Evolutionary conservation across 2,113 vertebrate species (phyloP).

Genomic region (Pluvianellus socialis): DNA sequence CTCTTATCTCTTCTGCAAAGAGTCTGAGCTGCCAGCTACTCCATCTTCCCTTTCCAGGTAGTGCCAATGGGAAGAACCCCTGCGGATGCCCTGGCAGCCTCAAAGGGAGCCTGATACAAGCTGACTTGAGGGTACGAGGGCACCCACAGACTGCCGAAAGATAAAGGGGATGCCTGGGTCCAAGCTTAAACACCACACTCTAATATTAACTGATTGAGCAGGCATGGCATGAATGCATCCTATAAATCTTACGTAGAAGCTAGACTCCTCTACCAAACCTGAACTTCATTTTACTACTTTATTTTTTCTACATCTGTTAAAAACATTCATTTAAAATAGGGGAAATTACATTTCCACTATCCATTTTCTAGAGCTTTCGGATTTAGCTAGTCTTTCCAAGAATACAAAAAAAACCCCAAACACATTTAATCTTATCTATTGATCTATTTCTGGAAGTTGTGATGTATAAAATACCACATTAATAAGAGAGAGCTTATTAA

Average conservation of each 20-base stretch:
- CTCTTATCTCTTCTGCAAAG: neutral
- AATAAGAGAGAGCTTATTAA: neutral
- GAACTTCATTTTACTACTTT: neutral
- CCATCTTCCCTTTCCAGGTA: neutral
- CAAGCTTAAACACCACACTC: neutral
- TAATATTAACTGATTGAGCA: neutral
- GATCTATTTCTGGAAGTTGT: neutral
- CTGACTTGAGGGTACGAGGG: neutral
- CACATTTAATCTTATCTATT: neutral
- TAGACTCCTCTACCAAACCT: neutral
- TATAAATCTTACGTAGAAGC: neutral
- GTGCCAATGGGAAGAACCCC: neutral
- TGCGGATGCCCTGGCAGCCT: neutral
- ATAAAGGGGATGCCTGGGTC: neutral
- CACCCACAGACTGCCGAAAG: neutral
- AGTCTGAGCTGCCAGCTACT: neutral
- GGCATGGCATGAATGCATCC: accelerated
- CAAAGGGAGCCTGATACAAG: neutral
- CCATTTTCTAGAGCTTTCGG: neutral
- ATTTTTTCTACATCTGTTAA: neutral
- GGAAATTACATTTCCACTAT: neutral
- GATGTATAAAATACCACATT: neutral
- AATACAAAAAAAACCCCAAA: neutral
- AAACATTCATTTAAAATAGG: neutral
- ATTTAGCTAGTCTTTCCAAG: neutral